Evolutionary conservation across 2,113 vertebrate species (phyloP), one percentile per base, ranked within the genome.

Genomic region (Gadus macrocephalus): DNA sequence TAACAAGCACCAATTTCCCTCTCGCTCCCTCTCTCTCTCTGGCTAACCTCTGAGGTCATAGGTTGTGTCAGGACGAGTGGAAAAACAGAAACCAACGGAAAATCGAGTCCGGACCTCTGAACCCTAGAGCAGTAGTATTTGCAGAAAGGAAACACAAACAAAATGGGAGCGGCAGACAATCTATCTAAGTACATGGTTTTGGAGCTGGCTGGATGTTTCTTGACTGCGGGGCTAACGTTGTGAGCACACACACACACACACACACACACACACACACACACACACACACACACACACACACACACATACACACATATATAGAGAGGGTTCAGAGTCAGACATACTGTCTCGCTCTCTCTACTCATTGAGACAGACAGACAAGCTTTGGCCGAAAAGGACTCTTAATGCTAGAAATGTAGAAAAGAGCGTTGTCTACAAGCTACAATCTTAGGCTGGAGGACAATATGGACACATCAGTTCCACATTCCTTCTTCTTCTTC

Each of bases 361-460:
- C 80, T 88, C 83, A 88, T 87, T 88, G 81, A 77, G 72, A 76
- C 85, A 72, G 76, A 85, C 58, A 71, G 77, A 72, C 75, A 81
- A 72, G 80, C 83, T 85, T 87, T 83, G 78, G 78, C 81, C 74
- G 74, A 56, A 35, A 77, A 77, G 66, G 69, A 77, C 49, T 64
- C 74, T 53, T 22, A 69, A 79, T 74, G 73, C 74, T 73, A 76
- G 75, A 87, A 55, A 77, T 78, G 70, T 61, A 71, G 77, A 83
- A 83, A 70, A 77, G 71, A 70, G 56, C 60, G 82, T 82, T 62
- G 71, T 83, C 74, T 66, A 83, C 78, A 79, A 86, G 82, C 86
- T 89, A 86, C 89, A 89, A 87, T 89, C 87, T 72, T 87, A 73
- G 71, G 81, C 84, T 86, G 82, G 79, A 87, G 81, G 75, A 86